Percentiles rank a stretch among this genome's conserved stretches.
phyloP scores from a whole-genome alignment of 1,140 invertebrate species.

The Meteorus sp. region DNA sequence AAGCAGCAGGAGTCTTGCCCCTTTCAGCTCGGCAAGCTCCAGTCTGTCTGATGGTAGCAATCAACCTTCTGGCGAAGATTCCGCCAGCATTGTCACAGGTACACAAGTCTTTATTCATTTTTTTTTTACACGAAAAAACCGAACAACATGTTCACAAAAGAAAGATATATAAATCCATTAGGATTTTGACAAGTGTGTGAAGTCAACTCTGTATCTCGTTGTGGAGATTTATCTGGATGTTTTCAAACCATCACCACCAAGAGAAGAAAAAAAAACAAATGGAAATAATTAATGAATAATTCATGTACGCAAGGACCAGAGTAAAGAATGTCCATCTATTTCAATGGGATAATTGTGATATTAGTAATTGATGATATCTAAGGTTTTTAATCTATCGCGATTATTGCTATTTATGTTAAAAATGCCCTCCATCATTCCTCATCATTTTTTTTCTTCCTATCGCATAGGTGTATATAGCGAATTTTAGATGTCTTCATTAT shows the following conservation, averaged over 20 bases:
- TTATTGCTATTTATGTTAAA: neutral
- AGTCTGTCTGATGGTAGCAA: slow-evolving; percentile 80
- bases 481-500: neutral
- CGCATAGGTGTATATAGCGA: neutral
- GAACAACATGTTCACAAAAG: slow-evolving; percentile 24
- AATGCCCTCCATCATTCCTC: neutral
- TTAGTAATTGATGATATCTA: neutral
- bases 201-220: neutral
- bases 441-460: neutral
- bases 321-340: too few species aligned
- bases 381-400: neutral
- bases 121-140: too few species aligned
- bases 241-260: slow-evolving; percentile 52
- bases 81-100: slow-evolving; percentile 86
- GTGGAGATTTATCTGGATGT: slow-evolving; percentile 23
- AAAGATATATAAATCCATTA: slow-evolving; percentile 10
- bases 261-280: neutral
- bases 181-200: neutral
- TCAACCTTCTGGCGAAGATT: slow-evolving; percentile 76
- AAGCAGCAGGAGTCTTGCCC: slow-evolving; percentile 76
- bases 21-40: slow-evolving; percentile 86
- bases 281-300: neutral
- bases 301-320: too few species aligned
- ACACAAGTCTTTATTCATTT: slow-evolving; percentile 50
- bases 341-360: too few species aligned